Evolutionary conservation across 2,888 invertebrate species (phyloP), one percentile per base, ranked within the genome.

Genomic region (Agrotis segetum): DNA sequence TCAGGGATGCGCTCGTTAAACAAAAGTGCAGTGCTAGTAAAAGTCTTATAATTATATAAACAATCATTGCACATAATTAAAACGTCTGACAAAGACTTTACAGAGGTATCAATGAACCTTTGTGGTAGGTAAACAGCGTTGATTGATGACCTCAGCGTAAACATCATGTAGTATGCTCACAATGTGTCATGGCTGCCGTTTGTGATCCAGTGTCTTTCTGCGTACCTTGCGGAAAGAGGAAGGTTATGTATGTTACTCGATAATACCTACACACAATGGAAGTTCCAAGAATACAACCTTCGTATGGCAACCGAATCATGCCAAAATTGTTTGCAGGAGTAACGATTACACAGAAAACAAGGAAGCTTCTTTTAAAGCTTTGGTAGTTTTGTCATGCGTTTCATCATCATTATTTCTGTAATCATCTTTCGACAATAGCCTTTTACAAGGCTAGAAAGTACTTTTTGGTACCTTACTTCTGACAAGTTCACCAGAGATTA

Each of bases 41-140:
- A 49, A 24, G 17, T 50, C 40, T 19, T 58, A 53, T 40, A 16
- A 21, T 58, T 62, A 7, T 14, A 55, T 34, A 53, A 63, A 53
- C 21, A 64, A 67, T 71, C 34, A 67, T 64, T 67, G 60, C 56
- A 71, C 29, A 76, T 79, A 46, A 71, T 66, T 62, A 64, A 56
- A 59, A 67, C 46, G n/a, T 17, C 50, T 50, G 73, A 78, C 79
- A 81, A 84, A 85, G 79, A 83, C 59, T 47, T 47, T 66, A 49
- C 62, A 47, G 59, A 52, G 66, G 64, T 78, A 89, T 88, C 89
- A 88, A 86, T 83, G 89, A 89, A 88, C 89, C 83, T 65, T 72
- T 69, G 66, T 55, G 64, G 79, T 78, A 63, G 80, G 81, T 82
- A 84, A 88, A 85, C 85, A 82, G 77, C 77, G 70, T 69, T 85